Evolutionary conservation across 2,797 vertebrate species (phyloP).

Genomic region (Gymnopithys bicolor): DNA sequence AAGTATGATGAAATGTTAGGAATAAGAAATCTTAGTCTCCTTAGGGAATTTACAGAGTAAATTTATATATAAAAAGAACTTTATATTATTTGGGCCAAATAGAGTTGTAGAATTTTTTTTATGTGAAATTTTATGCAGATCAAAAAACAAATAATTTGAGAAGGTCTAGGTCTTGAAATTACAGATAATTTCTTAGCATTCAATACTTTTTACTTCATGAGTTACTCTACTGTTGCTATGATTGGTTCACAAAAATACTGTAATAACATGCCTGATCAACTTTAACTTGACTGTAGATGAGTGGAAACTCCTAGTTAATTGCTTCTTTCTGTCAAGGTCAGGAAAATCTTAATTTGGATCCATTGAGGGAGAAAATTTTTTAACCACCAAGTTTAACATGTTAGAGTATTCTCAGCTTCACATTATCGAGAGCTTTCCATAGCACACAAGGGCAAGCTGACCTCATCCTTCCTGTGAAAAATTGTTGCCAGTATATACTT

Average conservation of each 20-base stretch:
- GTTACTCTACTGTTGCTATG: neutral
- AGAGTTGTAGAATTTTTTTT: neutral
- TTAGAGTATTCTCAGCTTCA: neutral
- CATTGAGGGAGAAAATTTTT: neutral
- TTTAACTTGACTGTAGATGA: neutral
- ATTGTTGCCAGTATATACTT: neutral
- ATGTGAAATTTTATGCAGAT: neutral
- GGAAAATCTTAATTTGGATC: slow-evolving; percentile 10
- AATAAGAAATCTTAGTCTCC: neutral
- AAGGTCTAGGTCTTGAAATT: neutral
- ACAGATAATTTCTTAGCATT: neutral
- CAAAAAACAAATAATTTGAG: neutral
- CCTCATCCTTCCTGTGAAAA: neutral
- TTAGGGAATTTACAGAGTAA: neutral
- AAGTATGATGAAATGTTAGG: neutral
- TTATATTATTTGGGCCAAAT: neutral
- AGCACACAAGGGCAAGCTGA: slow-evolving; percentile 2
- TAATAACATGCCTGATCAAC: neutral
- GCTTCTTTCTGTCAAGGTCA: slow-evolving; percentile 28
- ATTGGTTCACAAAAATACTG: neutral
- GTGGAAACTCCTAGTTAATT: slow-evolving; percentile 8
- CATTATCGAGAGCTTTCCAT: neutral
- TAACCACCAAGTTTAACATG: neutral
- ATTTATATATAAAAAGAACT: neutral
- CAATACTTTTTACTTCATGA: neutral